These are phyloP conservation scores for Carollia perspicillata DNA, from an alignment of 2,113 vertebrate species.

Conservation along the genomic window DNA sequence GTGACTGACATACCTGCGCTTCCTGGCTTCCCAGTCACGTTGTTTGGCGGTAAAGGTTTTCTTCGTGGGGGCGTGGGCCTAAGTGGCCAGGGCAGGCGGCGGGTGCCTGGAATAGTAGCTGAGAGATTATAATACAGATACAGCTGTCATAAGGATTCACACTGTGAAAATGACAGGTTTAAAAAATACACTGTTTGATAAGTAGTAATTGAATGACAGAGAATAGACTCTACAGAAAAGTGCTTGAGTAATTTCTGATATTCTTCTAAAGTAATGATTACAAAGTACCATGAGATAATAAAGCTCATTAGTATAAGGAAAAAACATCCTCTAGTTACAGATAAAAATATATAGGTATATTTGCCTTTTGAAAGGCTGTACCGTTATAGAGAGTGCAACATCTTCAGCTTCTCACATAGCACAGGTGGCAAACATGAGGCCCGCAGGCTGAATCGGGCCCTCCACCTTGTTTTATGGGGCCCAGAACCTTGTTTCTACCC, in stretches of 20 bases:
- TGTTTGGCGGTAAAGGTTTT: constrained; percentile 81
- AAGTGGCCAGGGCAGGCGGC: constrained; percentile 67
- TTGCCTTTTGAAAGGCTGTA: background rate
- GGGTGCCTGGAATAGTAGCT: constrained; percentile 64
- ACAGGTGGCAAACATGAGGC: no score
- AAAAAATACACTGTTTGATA: background rate
- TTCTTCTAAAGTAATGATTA: background rate
- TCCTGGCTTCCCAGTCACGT: constrained; percentile 84
- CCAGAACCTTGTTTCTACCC: no score
- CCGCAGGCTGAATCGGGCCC: accelerated
- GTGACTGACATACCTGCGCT: constrained; percentile 72
- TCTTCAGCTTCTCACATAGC: background rate
- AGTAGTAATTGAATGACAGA: background rate
- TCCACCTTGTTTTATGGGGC: no score
- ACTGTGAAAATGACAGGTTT: background rate
- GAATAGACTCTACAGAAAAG: background rate
- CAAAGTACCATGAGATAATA: background rate
- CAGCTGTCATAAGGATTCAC: background rate
- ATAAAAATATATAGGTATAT: background rate
- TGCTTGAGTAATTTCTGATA: background rate
- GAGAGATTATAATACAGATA: constrained; percentile 70
- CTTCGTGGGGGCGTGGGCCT: constrained; percentile 78
- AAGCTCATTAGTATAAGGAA: background rate
- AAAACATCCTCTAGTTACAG: background rate
- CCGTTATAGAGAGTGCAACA: background rate